phyloP scores from a whole-genome alignment of 2,113 vertebrate species.

The Hydrochoerus hydrochaeris region DNA sequence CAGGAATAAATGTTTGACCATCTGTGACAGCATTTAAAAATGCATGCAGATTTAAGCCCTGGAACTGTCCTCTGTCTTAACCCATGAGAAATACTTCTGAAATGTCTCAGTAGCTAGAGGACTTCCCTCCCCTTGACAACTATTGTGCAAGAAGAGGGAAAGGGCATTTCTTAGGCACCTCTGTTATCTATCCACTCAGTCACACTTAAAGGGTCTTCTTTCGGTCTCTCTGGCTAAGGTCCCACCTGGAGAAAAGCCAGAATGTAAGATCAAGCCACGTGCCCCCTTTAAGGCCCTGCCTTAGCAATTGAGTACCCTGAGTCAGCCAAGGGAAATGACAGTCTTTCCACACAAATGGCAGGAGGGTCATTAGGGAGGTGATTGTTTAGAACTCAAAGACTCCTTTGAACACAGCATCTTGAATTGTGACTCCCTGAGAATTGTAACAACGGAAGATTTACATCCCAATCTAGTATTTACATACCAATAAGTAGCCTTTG shows the following conservation, averaged over 20 bases:
- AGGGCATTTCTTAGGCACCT: slow-evolving; percentile 51
- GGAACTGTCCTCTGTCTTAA: background rate
- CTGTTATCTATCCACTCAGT: slow-evolving; percentile 55
- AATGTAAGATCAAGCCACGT: slow-evolving; percentile 48
- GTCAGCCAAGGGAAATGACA: slow-evolving; percentile 39
- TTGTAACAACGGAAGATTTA: background rate
- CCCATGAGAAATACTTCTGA: slow-evolving; percentile 44
- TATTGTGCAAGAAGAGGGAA: slow-evolving; percentile 50
- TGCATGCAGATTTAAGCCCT: background rate
- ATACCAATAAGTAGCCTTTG: background rate
- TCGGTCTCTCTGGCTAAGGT: slow-evolving; percentile 59
- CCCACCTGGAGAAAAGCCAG: slow-evolving; percentile 52
- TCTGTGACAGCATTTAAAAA: background rate
- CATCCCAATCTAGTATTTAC: background rate
- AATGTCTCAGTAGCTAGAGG: slow-evolving; percentile 46
- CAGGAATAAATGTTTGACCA: slow-evolving; percentile 19
- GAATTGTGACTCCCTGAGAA: background rate
- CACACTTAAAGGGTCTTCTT: slow-evolving; percentile 62
- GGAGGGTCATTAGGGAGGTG: background rate
- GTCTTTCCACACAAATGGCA: background rate
- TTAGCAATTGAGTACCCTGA: slow-evolving; percentile 2
- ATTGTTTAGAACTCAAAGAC: background rate
- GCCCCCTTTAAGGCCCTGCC: background rate
- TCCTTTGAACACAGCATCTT: background rate
- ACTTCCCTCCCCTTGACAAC: slow-evolving; percentile 41